Evolutionary conservation across 2,113 vertebrate species (phyloP).

Genomic region (Pontoporia blainvillei): DNA sequence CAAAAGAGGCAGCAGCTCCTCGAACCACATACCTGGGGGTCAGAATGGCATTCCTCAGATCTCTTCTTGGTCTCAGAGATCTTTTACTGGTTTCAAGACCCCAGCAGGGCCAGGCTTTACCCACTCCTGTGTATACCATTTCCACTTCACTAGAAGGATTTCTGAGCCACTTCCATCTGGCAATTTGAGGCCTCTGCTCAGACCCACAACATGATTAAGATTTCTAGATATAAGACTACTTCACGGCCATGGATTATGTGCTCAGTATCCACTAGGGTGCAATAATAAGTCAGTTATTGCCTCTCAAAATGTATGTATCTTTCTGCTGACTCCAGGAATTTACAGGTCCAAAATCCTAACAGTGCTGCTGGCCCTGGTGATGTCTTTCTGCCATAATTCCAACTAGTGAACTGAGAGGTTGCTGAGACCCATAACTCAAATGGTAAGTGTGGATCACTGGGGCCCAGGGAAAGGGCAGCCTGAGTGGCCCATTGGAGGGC

Average conservation of each 20-base stretch:
- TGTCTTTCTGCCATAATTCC: background rate
- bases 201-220: background rate
- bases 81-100: background rate
- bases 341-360: background rate
- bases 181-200: background rate
- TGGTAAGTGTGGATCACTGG: background rate
- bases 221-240: background rate
- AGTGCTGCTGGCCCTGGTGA: background rate
- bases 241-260: background rate
- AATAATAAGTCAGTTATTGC: background rate
- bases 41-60: background rate
- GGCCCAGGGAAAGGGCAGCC: no score
- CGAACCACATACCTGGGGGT: background rate
- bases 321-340: background rate
- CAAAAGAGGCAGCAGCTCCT: background rate
- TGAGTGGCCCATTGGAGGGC: background rate
- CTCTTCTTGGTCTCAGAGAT: background rate
- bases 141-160: background rate
- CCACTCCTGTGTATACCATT: background rate
- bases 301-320: background rate
- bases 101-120: background rate
- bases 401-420: background rate
- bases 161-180: background rate
- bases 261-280: background rate
- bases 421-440: background rate